These are phyloP conservation scores for Atethmia centrago DNA, from an alignment of 2,888 invertebrate species.

Conservation along the genomic window DNA sequence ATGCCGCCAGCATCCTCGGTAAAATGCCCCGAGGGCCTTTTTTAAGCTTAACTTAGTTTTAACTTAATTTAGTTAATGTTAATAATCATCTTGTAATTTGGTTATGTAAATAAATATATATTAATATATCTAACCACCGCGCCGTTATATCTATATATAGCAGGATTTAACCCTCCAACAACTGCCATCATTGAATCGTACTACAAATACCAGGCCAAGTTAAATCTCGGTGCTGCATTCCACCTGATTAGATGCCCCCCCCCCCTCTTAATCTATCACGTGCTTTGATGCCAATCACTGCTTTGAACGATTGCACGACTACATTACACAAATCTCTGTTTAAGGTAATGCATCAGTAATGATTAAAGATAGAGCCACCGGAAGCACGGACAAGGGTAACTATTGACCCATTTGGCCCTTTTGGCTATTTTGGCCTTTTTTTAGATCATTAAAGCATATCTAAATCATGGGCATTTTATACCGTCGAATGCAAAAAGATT, in stretches of 20 bases:
- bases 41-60: no score
- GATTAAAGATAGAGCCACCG: not conserved
- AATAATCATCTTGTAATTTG: no score
- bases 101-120: no score
- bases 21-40: no score
- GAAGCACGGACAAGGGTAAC: not conserved
- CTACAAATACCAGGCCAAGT: constrained; percentile 13
- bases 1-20: no score
- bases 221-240: constrained; percentile 18
- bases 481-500: not conserved
- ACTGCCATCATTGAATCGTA: not conserved
- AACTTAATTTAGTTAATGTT: no score
- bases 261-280: constrained; percentile 10
- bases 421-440: not conserved
- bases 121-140: no score
- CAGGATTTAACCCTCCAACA: constrained; percentile 4
- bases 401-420: not conserved
- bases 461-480: not conserved
- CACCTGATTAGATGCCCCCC: constrained; percentile 31
- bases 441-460: not conserved
- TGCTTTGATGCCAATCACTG: constrained; percentile 32
- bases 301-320: constrained; percentile 35
- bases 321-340: constrained; percentile 1
- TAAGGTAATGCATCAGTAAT: not conserved
- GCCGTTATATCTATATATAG: no score